Evolutionary conservation across 2,113 vertebrate species (phyloP).

Genomic region (Mus pahari): DNA sequence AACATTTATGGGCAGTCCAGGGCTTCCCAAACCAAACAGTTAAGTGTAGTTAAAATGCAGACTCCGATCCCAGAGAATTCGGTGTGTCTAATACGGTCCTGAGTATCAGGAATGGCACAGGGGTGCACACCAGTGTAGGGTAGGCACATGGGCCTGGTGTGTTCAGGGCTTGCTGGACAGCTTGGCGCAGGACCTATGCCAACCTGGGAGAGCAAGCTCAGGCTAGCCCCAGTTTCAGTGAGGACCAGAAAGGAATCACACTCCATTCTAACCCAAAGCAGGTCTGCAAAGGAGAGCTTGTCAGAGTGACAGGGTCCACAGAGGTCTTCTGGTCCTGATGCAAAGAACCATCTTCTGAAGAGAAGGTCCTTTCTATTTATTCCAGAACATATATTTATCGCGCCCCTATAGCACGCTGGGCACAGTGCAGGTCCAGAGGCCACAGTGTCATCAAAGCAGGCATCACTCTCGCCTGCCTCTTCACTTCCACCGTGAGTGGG

Average conservation of each 20-base stretch:
- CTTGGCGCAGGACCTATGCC: background rate
- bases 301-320: accelerated
- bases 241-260: background rate
- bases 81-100: accelerated
- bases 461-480: background rate
- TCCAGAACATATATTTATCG: background rate
- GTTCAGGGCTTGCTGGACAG: background rate
- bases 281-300: background rate
- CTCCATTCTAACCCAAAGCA: background rate
- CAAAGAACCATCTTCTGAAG: background rate
- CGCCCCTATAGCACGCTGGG: background rate
- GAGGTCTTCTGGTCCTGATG: too few relatives aligned
- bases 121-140: background rate
- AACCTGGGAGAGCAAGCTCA: background rate
- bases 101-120: background rate
- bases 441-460: background rate
- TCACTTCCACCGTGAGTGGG: background rate
- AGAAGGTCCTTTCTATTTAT: background rate
- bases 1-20: background rate
- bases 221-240: background rate
- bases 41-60: background rate
- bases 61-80: background rate
- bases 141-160: accelerated
- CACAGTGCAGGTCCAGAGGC: background rate
- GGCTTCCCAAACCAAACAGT: background rate